Conservation (phyloP, 1,140 invertebrate species). For the Papilio polyxenes region DNA sequence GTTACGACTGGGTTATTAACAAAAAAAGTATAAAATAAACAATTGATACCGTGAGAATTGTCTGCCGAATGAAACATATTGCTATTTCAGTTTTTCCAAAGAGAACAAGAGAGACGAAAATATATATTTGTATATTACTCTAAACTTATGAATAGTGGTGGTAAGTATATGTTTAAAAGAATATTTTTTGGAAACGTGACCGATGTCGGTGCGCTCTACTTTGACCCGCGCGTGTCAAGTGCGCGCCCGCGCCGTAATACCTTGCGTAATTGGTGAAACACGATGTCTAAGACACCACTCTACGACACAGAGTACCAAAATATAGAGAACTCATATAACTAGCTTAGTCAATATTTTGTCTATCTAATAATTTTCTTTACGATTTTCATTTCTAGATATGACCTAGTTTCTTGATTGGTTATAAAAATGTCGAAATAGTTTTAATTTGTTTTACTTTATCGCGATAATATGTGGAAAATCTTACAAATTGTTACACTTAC, state of each 20-base stretch:
- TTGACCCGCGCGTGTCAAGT: constrained; percentile 27
- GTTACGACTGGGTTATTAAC: too few relatives aligned
- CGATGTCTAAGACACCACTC: constrained; percentile 1
- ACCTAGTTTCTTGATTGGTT: too few relatives aligned
- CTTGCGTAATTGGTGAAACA: constrained; percentile 27
- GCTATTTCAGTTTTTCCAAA: too few relatives aligned
- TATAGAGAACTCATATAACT: neutral
- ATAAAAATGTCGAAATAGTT: too few relatives aligned
- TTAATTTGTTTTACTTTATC: neutral
- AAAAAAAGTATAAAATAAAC: too few relatives aligned
- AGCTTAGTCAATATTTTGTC: neutral
- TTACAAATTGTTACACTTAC: neutral
- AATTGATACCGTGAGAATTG: too few relatives aligned
- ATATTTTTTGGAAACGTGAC: neutral
- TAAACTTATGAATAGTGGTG: neutral
- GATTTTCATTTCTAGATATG: too few relatives aligned
- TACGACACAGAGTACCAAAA: neutral
- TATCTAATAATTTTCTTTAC: too few relatives aligned
- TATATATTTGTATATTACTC: too few relatives aligned
- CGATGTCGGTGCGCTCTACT: neutral
- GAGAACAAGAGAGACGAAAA: too few relatives aligned
- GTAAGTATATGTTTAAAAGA: neutral
- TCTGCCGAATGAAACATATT: too few relatives aligned
- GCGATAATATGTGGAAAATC: neutral
- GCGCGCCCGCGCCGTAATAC: neutral